These are phyloP conservation scores for Drosophila niveifrons DNA, from an alignment of 2,888 invertebrate species.

Conservation along the genomic window DNA sequence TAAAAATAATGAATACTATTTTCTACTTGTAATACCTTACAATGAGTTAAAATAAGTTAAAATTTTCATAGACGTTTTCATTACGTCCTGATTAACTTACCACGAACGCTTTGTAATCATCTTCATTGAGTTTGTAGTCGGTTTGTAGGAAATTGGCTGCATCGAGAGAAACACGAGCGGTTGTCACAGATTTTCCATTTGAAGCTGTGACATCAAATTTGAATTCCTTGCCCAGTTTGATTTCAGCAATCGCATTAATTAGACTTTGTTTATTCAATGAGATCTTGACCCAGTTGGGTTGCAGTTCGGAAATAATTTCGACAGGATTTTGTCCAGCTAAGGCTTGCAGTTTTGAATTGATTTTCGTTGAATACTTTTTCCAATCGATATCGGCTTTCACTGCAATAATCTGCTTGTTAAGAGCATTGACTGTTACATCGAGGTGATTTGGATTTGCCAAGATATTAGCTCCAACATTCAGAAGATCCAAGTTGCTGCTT, in stretches of 20 bases:
- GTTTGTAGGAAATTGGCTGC: conserved; percentile 81
- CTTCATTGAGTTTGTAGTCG: conserved; percentile 75
- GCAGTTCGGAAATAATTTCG: conserved; percentile 68
- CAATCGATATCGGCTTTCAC: conserved; percentile 66
- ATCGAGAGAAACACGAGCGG: conserved; percentile 81
- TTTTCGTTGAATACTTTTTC: conserved; percentile 65
- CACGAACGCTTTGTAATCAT: conserved; percentile 79
- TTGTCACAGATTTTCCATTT: conserved; percentile 73
- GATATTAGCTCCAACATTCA: conserved; percentile 80
- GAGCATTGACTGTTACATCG: conserved; percentile 67
- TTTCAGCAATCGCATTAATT: conserved; percentile 71
- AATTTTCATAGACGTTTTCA: not conserved
- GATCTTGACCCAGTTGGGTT: conserved; percentile 69
- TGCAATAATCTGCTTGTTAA: conserved; percentile 77
- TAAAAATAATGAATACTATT: too few species aligned
- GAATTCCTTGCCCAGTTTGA: conserved; percentile 80
- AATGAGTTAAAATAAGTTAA: not conserved
- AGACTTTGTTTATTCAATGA: conserved; percentile 68
- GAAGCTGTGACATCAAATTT: conserved; percentile 67
- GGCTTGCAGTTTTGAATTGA: conserved; percentile 70
- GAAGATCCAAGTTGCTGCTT: conserved; percentile 74
- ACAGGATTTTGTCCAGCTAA: conserved; percentile 74
- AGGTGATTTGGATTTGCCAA: conserved; percentile 82
- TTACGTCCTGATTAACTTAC: conserved; percentile 56
- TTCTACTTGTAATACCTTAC: too few species aligned